Evolutionary conservation across 2,797 vertebrate species (phyloP).

Genomic region (Premnoplex brunnescens): DNA sequence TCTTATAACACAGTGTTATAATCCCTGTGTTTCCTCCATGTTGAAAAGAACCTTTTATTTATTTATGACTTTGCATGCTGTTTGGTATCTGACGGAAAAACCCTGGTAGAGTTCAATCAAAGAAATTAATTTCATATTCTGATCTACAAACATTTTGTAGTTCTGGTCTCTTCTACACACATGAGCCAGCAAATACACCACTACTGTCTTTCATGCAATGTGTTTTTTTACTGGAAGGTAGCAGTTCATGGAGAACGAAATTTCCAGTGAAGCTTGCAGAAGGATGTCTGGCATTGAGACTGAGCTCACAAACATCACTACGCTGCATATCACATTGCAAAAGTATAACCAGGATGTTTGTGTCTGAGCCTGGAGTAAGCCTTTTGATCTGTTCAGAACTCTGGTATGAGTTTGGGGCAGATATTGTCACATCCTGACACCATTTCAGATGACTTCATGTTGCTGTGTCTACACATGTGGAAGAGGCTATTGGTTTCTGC

Average conservation of each 20-base stretch:
- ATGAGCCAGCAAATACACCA: accelerated
- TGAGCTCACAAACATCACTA: neutral
- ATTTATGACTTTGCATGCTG: neutral
- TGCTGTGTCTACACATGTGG: neutral
- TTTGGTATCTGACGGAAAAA: neutral
- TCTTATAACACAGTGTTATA: neutral
- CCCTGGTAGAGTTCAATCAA: neutral
- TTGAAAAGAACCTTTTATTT: neutral
- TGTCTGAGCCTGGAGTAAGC: neutral
- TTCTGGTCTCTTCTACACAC: neutral
- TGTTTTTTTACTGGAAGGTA: neutral
- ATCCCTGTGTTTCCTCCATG: neutral
- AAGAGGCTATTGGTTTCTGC: neutral
- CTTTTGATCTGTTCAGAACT: neutral
- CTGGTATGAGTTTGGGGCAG: neutral
- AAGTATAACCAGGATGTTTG: neutral
- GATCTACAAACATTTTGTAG: neutral
- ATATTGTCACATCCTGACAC: neutral
- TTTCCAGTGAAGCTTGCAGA: neutral
- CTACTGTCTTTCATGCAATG: neutral
- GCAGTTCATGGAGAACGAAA: neutral
- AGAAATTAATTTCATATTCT: neutral
- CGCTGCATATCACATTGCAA: neutral
- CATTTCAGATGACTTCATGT: neutral
- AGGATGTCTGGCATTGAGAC: neutral